phyloP scores from a whole-genome alignment of 2,797 vertebrate genomes.

The Lutjanus argentimaculatus region DNA sequence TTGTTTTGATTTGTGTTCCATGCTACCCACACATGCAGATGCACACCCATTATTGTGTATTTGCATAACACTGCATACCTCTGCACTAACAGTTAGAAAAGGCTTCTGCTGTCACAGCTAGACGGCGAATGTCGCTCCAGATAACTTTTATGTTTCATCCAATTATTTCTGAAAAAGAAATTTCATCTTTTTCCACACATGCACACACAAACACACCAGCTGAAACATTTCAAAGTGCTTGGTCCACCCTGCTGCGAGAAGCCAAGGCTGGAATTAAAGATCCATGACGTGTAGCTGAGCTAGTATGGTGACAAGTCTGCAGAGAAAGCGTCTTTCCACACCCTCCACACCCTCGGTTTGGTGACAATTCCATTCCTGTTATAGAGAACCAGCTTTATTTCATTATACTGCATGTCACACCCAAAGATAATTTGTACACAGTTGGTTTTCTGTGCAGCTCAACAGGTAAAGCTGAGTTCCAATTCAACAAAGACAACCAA shows the following conservation, averaged over 20 bases:
- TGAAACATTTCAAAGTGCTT: constrained; percentile 22
- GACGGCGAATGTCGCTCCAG: not conserved
- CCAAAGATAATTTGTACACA: constrained; percentile 28
- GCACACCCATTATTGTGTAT: constrained; percentile 43
- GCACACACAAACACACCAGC: constrained; percentile 15
- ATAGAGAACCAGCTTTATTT: constrained; percentile 12
- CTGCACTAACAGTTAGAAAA: constrained; percentile 1
- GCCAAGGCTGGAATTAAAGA: constrained; percentile 39
- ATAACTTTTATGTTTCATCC: constrained; percentile 14
- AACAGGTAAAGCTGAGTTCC: not conserved
- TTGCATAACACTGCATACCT: constrained; percentile 30
- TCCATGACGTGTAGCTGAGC: constrained; percentile 55
- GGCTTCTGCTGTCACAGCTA: not conserved
- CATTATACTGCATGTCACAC: constrained; percentile 39
- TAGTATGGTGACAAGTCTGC: constrained; percentile 53
- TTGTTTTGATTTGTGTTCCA: constrained; percentile 59
- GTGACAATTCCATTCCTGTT: constrained; percentile 53
- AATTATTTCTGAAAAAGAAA: constrained; percentile 29
- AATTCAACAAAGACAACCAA: constrained; percentile 14
- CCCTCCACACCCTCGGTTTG: constrained; percentile 60
- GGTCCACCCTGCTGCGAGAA: constrained; percentile 38
- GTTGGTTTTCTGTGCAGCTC: constrained; percentile 10
- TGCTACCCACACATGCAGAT: constrained; percentile 56
- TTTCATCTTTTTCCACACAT: not conserved
- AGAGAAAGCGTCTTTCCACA: constrained; percentile 13